Evolutionary conservation across 2,113 vertebrate genomes (phyloP).

Genomic region (Oryzias javanicus): DNA sequence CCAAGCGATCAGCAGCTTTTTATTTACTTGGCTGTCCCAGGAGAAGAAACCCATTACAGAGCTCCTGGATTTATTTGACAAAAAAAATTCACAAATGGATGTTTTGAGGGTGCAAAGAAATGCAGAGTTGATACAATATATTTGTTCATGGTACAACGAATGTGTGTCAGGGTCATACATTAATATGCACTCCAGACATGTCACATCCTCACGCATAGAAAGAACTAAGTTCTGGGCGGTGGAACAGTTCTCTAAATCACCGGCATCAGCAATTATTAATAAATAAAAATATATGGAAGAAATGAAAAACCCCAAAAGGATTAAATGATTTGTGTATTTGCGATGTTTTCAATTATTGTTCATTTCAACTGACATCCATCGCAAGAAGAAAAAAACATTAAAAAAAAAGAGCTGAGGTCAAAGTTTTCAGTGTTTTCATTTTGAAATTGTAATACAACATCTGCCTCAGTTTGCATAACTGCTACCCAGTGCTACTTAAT

Average conservation of each 20-base stretch:
- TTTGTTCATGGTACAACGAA: constrained; percentile 10
- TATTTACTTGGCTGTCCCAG: constrained; percentile 54
- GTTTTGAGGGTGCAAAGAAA: constrained; percentile 54
- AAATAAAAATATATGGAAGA: neutral
- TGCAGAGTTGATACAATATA: constrained; percentile 33
- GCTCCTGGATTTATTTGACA: constrained; percentile 58
- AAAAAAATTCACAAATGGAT: constrained; percentile 57
- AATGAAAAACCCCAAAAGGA: neutral
- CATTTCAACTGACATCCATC: too few species aligned
- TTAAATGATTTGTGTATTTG: too few species aligned
- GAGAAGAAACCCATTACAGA: constrained; percentile 65
- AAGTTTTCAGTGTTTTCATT: constrained; percentile 17
- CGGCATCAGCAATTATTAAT: neutral
- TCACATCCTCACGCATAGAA: constrained; percentile 8
- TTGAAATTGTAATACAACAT: constrained; percentile 37
- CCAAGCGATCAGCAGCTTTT: constrained; percentile 72
- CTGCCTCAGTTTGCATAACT: constrained; percentile 56
- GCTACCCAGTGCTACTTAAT: constrained; percentile 56
- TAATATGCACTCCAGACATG: constrained; percentile 8
- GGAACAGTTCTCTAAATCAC: neutral
- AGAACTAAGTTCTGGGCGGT: neutral
- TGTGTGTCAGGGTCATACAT: constrained; percentile 17
- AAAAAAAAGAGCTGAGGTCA: constrained; percentile 42
- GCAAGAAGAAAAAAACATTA: too few species aligned
- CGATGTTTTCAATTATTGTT: too few species aligned